Base-by-base conservation (phyloP, 2,797 vertebrate genomes). In the Allobates femoralis region DNA sequence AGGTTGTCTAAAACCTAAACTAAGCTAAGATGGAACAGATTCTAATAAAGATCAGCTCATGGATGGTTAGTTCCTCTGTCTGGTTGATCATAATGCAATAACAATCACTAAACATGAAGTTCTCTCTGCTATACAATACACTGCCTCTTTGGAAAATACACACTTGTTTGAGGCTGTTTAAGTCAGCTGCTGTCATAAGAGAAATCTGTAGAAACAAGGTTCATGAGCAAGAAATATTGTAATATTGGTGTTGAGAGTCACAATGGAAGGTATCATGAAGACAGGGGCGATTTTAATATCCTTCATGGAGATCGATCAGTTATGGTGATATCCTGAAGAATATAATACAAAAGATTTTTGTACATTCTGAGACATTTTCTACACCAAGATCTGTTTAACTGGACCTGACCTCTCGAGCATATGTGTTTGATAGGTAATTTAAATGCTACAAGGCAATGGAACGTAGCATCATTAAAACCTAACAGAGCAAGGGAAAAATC, bases 401-500 rank as follows among this genome's bases (percentile, higher is more conserved):
- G 71, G 75, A 87, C 81, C 75, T 74, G 66, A 78, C 71, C 81
- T 74, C 51, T 79, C 62, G 71, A 79, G 55, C 76, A 64, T 84
- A 77, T 62, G 81, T 66, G 55, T 87, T 56, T 87, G 78, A 84
- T 79, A 46, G 76, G 79, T 84, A 79, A 87, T 78, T 87, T 79
- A 74, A 83, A 79, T 83, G 74, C 74, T 60, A 60, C 62, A 69
- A 71, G 50, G 80, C 64, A 78, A 87, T 87, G 86, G 67, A 87
- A 87, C 66, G 74, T 79, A 46, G 81, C 34, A 53, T 71, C 86
- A 84, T 87, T 87, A 87, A 87, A 87, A 84, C 64, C 23, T 74
- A 83, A 87, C 81, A 74, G 86, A 87, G 81, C 86, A 79, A 79
- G 66, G 66, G 86, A 78, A 86, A 87, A 83, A 84, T 77, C 79